Evolutionary conservation across 1,140 invertebrate species (phyloP).

Genomic region (Pogonomyrmex barbatus): DNA sequence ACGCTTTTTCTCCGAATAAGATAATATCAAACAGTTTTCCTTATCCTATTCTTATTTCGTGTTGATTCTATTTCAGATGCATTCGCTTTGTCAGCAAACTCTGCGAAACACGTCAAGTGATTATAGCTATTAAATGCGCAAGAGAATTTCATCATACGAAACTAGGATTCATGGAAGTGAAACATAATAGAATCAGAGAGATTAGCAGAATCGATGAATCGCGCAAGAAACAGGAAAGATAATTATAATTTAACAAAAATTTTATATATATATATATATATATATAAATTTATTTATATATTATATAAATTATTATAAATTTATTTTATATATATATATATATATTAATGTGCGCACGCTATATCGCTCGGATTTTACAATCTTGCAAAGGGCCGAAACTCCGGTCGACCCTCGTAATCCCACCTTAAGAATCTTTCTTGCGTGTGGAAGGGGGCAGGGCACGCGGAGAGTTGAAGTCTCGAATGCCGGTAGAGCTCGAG

Average conservation of each 20-base stretch:
- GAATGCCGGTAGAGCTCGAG: background rate
- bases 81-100: background rate
- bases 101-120: background rate
- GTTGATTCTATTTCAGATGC: background rate
- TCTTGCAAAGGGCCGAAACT: constrained; percentile 24
- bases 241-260: constrained; percentile 13
- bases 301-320: too few species aligned
- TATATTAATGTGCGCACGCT: background rate
- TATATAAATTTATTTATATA: too few species aligned
- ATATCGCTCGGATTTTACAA: background rate
- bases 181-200: background rate
- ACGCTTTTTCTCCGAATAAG: constrained; percentile 28
- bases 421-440: constrained; percentile 42
- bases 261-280: background rate
- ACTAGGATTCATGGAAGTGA: background rate
- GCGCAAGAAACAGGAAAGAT: background rate
- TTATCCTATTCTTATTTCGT: background rate
- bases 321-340: background rate
- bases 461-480: constrained; percentile 3
- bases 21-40: too few species aligned
- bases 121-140: background rate
- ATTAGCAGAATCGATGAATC: background rate
- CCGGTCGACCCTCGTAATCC: constrained; percentile 40
- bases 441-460: constrained; percentile 10
- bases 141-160: too few species aligned